These are phyloP conservation scores for Symphodus melops DNA, from an alignment of 2,113 vertebrate genomes.

Conservation along the genomic window DNA sequence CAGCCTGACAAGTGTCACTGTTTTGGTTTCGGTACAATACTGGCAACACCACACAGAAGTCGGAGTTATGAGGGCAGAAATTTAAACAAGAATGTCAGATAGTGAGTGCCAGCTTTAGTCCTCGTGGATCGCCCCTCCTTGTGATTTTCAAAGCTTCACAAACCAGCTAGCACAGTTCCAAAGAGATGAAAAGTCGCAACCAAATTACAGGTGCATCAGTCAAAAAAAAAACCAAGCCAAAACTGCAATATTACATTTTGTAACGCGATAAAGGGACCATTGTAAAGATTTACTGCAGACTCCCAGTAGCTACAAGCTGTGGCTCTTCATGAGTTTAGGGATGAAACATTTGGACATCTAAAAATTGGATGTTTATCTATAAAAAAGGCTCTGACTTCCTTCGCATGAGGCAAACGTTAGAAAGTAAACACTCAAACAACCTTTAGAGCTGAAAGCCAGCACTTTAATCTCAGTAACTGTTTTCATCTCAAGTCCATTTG, in stretches of 20 bases:
- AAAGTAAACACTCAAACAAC: slow-evolving; percentile 2
- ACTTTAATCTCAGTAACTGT: slow-evolving; percentile 36
- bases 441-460: slow-evolving; percentile 17
- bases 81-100: slow-evolving; percentile 31
- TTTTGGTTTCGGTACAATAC: slow-evolving; percentile 26
- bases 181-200: slow-evolving; percentile 8
- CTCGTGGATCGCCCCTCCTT: slow-evolving; percentile 1
- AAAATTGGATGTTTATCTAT: background rate
- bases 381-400: background rate
- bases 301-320: slow-evolving; percentile 2
- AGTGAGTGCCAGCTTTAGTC: slow-evolving; percentile 3
- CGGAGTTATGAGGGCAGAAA: slow-evolving; percentile 3
- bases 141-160: slow-evolving; percentile 26
- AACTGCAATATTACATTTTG: slow-evolving; percentile 9
- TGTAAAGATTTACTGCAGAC: slow-evolving; percentile 6
- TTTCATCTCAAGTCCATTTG: slow-evolving; percentile 35
- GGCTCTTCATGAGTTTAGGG: background rate
- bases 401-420: background rate
- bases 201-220: slow-evolving; percentile 21
- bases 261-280: slow-evolving; percentile 12
- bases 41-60: slow-evolving; percentile 35
- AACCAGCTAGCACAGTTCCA: background rate
- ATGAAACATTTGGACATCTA: slow-evolving; percentile 4
- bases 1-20: slow-evolving; percentile 26
- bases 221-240: no score